Evolutionary conservation across 1,140 invertebrate species (phyloP), one percentile per base, ranked within the genome.

Genomic region (Drosophila serrata): DNA sequence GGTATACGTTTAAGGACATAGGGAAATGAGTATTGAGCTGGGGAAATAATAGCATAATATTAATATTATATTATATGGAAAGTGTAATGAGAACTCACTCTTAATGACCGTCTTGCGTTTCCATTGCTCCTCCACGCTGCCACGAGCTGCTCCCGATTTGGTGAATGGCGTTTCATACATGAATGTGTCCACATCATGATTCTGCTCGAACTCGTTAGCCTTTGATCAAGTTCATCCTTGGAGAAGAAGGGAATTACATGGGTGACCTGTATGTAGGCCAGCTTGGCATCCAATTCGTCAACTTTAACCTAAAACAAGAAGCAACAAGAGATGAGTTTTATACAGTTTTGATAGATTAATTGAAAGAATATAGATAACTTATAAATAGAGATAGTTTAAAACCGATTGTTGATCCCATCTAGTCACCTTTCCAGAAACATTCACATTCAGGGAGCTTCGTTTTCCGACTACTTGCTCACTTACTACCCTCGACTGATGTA

Each of bases 91-190:
- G 4, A 63, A 91, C 92, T 90, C 93, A 97, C 96, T 96, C 67
- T 95, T 97, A 3, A 98, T 94, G 81, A 98, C 96, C 1, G 97
- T 98, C 79, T 97, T 94, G 60, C 97, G 93, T 91, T 98, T 97
- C 94, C 96, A 96, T 93, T 98, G 98, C 74, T 98, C 96, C 85
- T 97, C 95, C 0, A 97, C 96, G 75, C 94, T 95, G 3, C 97
- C 97, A 35, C 96, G 94, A 0, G 96, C 95, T 81, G 95, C 95
- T 3, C 97, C 97, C 62, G 96, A 96, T 86, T 96, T 95, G 1
- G 97, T 98, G 92, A 98, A 99, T 1, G 98, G 98, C 13, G 97
- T 98, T 93, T 99, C 97, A 93, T 96, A 98, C 95, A 98, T 97
- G 87, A 99, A 99, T 48, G 95, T 95, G 53, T 94, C 94, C 19